These are phyloP conservation scores for Aplochiton taeniatus DNA, from an alignment of 2,797 vertebrate species.

Conservation along the genomic window DNA sequence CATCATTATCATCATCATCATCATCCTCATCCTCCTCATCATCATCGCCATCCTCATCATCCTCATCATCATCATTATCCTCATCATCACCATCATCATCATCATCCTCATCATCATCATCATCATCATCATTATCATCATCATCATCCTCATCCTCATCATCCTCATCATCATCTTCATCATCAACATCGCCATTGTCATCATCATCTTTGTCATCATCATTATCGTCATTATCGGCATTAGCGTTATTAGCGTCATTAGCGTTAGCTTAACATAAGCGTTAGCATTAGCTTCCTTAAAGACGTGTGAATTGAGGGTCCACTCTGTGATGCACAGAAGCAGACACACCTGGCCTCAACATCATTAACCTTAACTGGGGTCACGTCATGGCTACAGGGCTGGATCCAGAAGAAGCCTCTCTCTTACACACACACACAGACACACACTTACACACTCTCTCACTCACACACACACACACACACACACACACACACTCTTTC, in stretches of 20 bases:
- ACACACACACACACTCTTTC: too few species aligned
- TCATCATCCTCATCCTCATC: too few species aligned
- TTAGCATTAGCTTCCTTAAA: conserved; percentile 9
- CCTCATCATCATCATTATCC: conserved; percentile 8
- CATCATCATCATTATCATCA: conserved; percentile 14
- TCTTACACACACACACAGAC: too few species aligned
- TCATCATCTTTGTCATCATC: conserved; percentile 11
- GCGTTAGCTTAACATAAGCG: neutral
- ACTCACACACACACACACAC: conserved; percentile 25
- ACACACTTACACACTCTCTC: conserved; percentile 30
- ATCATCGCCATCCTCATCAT: neutral
- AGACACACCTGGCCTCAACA: conserved; percentile 50
- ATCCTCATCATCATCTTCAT: conserved; percentile 9
- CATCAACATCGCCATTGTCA: too few species aligned
- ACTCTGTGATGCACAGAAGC: conserved; percentile 4
- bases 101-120: too few species aligned
- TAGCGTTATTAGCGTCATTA: too few species aligned
- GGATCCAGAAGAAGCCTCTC: conserved; percentile 16
- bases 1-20: conserved; percentile 5
- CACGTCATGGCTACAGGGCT: conserved; percentile 29
- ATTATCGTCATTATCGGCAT: too few species aligned
- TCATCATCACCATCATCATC: conserved; percentile 11
- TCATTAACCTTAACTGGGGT: conserved; percentile 48
- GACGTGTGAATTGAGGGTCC: conserved; percentile 25
- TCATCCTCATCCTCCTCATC: conserved; percentile 11